These are phyloP conservation scores for Cebus imitator DNA, from an alignment of 2,113 vertebrate species.

Conservation along the genomic window DNA sequence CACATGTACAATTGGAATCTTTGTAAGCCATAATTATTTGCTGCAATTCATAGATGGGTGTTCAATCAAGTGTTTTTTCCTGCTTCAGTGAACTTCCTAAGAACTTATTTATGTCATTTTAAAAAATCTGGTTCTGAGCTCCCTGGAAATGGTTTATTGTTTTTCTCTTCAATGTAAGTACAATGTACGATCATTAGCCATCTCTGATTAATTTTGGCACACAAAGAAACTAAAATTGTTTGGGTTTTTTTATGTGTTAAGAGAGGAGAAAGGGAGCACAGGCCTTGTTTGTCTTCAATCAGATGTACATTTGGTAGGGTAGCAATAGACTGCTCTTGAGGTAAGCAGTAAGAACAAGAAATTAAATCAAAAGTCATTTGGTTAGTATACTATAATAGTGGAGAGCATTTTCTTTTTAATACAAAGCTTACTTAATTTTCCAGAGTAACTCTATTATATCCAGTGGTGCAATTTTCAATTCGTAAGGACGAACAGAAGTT, in stretches of 20 bases:
- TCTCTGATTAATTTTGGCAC: neutral
- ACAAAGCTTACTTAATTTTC: constrained; percentile 70
- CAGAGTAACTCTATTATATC: constrained; percentile 51
- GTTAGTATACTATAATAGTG: constrained; percentile 43
- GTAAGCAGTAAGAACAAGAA: constrained; percentile 57
- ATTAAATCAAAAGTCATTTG: constrained; percentile 55
- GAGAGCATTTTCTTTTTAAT: constrained; percentile 61
- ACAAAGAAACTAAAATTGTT: constrained; percentile 48
- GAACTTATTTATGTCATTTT: neutral
- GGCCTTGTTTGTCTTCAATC: constrained; percentile 70
- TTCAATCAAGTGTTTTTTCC: constrained; percentile 7
- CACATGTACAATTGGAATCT: neutral
- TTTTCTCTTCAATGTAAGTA: constrained; percentile 20
- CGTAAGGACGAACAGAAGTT: neutral
- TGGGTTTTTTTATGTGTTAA: constrained; percentile 55
- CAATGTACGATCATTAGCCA: neutral
- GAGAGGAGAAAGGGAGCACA: constrained; percentile 40
- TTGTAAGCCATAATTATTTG: neutral
- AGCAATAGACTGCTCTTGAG: constrained; percentile 54
- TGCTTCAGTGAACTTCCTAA: neutral
- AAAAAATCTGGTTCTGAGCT: constrained; percentile 3
- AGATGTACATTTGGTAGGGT: constrained; percentile 58
- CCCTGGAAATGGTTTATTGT: constrained; percentile 49
- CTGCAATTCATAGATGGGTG: neutral
- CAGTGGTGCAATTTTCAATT: constrained; percentile 40